Percentiles rank a stretch among this genome's conserved stretches.
Evolutionary conservation across 2,797 vertebrate genomes (phyloP).

Genomic region (Microhierax caerulescens): DNA sequence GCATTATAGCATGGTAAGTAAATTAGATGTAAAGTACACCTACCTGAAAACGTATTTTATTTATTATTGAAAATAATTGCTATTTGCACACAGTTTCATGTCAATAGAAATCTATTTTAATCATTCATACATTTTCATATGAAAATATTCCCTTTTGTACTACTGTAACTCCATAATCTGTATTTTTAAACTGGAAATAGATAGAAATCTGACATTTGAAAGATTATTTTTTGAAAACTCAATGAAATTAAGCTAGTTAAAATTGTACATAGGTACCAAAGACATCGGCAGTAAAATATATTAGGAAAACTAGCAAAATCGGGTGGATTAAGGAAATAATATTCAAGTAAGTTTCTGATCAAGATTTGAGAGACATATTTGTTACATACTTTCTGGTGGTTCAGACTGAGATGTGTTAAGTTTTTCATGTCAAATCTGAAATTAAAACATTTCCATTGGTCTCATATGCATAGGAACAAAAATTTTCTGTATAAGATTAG

Average conservation of each 20-base stretch:
- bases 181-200: background rate
- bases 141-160: background rate
- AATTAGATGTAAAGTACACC: background rate
- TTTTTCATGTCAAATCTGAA: background rate
- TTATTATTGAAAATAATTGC: background rate
- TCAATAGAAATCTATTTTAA: background rate
- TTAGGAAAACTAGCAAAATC: background rate
- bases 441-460: background rate
- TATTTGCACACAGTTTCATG: background rate
- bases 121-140: background rate
- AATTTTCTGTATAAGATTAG: background rate
- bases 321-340: background rate
- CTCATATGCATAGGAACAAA: background rate
- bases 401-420: background rate
- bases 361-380: background rate
- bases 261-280: background rate
- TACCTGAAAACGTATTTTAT: background rate
- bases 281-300: background rate
- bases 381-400: background rate
- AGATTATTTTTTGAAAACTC: background rate
- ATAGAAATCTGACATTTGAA: background rate
- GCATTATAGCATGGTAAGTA: background rate
- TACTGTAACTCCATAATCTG: background rate
- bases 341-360: background rate
- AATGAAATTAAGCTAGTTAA: background rate